Percentiles rank a stretch among this genome's conserved stretches.
Evolutionary conservation across 2,797 vertebrate genomes (phyloP).

Genomic region (Scleropages formosus): DNA sequence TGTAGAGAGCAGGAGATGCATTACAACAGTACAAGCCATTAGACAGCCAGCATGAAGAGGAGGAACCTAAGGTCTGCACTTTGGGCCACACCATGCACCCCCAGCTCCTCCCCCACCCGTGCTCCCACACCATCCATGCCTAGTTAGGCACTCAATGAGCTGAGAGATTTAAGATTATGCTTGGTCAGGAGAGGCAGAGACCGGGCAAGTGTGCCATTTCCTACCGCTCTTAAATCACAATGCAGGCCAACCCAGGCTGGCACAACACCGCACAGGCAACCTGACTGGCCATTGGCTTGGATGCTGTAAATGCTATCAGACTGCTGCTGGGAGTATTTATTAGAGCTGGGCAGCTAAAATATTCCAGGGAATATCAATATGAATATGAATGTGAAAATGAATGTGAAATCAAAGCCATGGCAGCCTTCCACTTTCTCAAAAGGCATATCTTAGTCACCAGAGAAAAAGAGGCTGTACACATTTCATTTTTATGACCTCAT

Average conservation of each 20-base stretch:
- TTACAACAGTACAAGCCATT: background rate
- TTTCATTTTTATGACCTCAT: conserved; percentile 18
- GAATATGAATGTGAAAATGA: background rate
- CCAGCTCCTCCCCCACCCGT: conserved; percentile 16
- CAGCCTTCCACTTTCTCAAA: background rate
- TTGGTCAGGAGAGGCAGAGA: conserved; percentile 36
- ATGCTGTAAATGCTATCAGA: conserved; percentile 40
- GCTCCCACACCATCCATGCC: conserved; percentile 35
- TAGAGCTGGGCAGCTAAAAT: conserved; percentile 28
- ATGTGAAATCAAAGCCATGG: background rate
- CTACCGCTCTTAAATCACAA: conserved; percentile 45
- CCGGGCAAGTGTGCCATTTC: conserved; percentile 35
- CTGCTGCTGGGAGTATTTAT: conserved; percentile 37
- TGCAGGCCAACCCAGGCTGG: conserved; percentile 11
- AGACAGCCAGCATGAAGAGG: background rate
- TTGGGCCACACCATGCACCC: background rate
- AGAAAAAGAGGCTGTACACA: background rate
- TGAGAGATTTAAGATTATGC: conserved; percentile 47
- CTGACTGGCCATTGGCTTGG: conserved; percentile 37
- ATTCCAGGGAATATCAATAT: background rate
- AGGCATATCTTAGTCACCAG: background rate
- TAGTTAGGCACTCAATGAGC: conserved; percentile 46
- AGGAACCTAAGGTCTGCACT: background rate
- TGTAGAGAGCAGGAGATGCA: background rate
- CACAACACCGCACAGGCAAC: background rate